These are phyloP conservation scores for Ramphastos sulfuratus DNA, from an alignment of 2,113 vertebrate genomes.

Conservation along the genomic window DNA sequence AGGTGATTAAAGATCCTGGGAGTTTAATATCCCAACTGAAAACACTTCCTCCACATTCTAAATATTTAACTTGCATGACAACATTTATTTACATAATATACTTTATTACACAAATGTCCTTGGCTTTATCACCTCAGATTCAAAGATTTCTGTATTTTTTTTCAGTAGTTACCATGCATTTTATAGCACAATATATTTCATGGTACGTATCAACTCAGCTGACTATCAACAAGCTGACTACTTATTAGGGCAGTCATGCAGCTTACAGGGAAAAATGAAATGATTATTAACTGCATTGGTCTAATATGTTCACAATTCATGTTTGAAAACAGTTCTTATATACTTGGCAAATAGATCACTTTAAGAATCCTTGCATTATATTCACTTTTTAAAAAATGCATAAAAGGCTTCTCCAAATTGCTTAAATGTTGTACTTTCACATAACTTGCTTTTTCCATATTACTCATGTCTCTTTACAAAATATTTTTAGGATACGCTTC, in stretches of 20 bases:
- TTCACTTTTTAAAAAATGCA: background rate
- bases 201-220: background rate
- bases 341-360: background rate
- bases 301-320: background rate
- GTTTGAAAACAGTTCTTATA: background rate
- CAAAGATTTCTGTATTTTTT: background rate
- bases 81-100: constrained; percentile 34
- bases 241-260: accelerated
- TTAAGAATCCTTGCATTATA: background rate
- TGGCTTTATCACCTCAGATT: background rate
- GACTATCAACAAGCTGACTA: background rate
- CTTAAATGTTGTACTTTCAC: background rate
- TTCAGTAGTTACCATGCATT: background rate
- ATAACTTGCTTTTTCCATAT: background rate
- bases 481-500: background rate
- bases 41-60: background rate
- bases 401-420: background rate
- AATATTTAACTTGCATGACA: constrained; percentile 9
- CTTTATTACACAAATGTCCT: background rate
- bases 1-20: background rate
- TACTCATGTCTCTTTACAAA: background rate
- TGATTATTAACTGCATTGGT: background rate
- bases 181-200: background rate
- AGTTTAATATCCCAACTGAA: background rate
- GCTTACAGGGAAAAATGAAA: background rate